These are phyloP conservation scores for Danio jaintianensis DNA, from an alignment of 2,797 vertebrate species.

Conservation along the genomic window DNA sequence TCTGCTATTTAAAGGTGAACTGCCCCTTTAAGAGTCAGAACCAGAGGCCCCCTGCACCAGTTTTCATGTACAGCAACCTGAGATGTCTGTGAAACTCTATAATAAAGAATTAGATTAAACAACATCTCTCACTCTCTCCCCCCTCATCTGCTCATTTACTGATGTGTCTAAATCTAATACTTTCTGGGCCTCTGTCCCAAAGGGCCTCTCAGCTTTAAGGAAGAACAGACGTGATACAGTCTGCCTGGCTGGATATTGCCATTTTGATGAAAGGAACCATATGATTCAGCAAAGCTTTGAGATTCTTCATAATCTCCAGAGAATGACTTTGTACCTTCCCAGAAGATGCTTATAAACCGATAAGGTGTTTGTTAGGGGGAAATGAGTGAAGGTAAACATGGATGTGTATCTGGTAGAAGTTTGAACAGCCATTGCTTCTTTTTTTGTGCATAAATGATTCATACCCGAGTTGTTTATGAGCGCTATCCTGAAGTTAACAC, in stretches of 20 bases:
- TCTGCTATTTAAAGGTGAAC: background rate
- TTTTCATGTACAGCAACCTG: constrained; percentile 66
- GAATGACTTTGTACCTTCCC: constrained; percentile 25
- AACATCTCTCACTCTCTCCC: constrained; percentile 43
- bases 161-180: constrained; percentile 51
- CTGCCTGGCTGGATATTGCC: constrained; percentile 16
- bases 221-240: constrained; percentile 13
- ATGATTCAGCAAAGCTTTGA: background rate
- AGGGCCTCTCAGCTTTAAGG: constrained; percentile 43
- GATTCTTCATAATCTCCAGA: background rate
- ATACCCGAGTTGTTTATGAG: background rate
- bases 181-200: constrained; percentile 42
- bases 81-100: constrained; percentile 73
- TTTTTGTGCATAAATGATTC: constrained; percentile 32
- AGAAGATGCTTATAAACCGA: constrained; percentile 9
- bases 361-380: background rate
- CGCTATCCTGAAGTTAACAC: background rate
- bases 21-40: background rate
- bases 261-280: constrained; percentile 17
- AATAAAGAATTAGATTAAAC: constrained; percentile 67
- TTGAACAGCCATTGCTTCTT: background rate
- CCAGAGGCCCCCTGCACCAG: constrained; percentile 29
- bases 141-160: constrained; percentile 19
- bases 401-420: background rate
- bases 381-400: constrained; percentile 4